Base-by-base conservation (phyloP, 2,888 invertebrate species). In the Acholoe squamosa region DNA sequence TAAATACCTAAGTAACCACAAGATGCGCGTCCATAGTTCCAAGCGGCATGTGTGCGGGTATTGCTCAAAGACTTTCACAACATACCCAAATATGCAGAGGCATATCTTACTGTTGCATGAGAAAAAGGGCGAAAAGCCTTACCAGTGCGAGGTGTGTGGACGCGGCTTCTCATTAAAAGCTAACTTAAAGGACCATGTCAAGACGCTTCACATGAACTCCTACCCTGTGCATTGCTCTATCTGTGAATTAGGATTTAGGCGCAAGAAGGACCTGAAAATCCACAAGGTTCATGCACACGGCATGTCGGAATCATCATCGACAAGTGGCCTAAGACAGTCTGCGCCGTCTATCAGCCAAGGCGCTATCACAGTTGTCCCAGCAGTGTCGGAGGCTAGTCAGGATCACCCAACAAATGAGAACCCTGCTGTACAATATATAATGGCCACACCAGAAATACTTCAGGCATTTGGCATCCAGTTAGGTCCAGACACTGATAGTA, bases 1-100 rank as follows among this genome's bases (percentile, higher is more conserved):
- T 14, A 90, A 90, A 34, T 90, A 90, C 28, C 34, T 90, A 7
- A n/a, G 80, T 3, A 90, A 90, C 51, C 90, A 90, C 67, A 90
- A 71, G n/a, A 80, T 84, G 56, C 14, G 90, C 10, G 90, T 90
- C 16, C 90, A 90, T 43, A 67, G 61, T 0, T 51, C 56, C 0
- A 90, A 84, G 84, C 84, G 61, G 12, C 51, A 86, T n/a, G 28
- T 28, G 16, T 90, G 90, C 22, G 31, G 52, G 0, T 43, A 54
- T 16, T 90, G 90, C 43, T 84, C 43, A 12, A 90, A 90, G 56
- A 61, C 76, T 1, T 90, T 86, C 52, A 43, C 84, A 1, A 86
- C 54, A n/a, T 22, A 34, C n/a, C 28, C 84, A 12, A 90, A 90
- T 34, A 14, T 84, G 22, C 25, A 31, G 19, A 28, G 90, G 12